These are phyloP conservation scores for Centropyge bicolor DNA, from an alignment of 2,797 vertebrate genomes.

Conservation along the genomic window DNA sequence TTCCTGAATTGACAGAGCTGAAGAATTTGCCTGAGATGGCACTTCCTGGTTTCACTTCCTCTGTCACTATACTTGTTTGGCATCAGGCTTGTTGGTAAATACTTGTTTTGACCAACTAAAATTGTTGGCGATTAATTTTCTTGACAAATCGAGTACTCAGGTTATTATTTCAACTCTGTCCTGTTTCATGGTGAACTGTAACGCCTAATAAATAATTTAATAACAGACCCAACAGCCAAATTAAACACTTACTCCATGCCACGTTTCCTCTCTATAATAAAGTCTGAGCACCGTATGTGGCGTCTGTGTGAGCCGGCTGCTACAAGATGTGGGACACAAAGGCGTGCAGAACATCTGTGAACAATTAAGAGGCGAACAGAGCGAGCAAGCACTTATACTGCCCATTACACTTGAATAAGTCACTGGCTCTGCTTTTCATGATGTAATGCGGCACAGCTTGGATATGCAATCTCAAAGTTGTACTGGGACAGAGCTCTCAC, in stretches of 20 bases:
- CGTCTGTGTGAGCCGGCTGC: conserved; percentile 64
- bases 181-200: not conserved
- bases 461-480: conserved; percentile 69
- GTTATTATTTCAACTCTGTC: not conserved
- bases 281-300: conserved; percentile 61
- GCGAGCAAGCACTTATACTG: conserved; percentile 77
- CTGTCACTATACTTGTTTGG: conserved; percentile 4
- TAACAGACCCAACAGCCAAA: conserved; percentile 58
- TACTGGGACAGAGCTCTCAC: conserved; percentile 47
- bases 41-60: conserved; percentile 34
- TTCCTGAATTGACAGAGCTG: not conserved
- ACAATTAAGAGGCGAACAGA: conserved; percentile 82
- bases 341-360: conserved; percentile 83
- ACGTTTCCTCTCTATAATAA: conserved; percentile 61
- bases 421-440: conserved; percentile 73
- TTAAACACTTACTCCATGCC: conserved; percentile 64
- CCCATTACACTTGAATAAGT: conserved; percentile 83
- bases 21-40: not conserved
- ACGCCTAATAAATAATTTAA: conserved; percentile 47
- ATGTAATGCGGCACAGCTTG: conserved; percentile 74
- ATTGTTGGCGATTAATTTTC: not conserved
- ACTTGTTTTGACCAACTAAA: not conserved
- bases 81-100: not conserved
- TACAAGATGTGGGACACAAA: conserved; percentile 77
- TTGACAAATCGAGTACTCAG: not conserved